Evolutionary conservation across 2,113 vertebrate genomes (phyloP).

Genomic region (Calidris pygmaea): DNA sequence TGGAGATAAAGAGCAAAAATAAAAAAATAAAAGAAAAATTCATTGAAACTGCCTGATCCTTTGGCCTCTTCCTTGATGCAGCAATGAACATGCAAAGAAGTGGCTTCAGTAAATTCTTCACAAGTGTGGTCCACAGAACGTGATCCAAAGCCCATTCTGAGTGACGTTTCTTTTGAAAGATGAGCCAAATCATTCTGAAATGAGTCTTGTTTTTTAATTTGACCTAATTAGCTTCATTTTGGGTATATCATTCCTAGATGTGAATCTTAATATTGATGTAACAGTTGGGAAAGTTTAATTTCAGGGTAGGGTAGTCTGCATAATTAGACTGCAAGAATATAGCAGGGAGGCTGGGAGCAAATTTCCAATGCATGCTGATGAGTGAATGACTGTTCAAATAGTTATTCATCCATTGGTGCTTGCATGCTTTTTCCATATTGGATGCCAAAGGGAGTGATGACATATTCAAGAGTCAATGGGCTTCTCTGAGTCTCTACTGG

Average conservation of each 20-base stretch:
- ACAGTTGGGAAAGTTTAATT: conserved; percentile 73
- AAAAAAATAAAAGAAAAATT: background rate
- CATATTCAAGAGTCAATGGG: background rate
- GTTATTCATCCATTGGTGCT: background rate
- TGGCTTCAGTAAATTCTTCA: background rate
- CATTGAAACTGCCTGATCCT: background rate
- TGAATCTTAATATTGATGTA: conserved; percentile 44
- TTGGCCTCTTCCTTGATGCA: background rate
- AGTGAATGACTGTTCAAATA: background rate
- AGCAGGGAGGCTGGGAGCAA: background rate
- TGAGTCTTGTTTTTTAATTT: conserved; percentile 29
- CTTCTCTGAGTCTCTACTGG: background rate
- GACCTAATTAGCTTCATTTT: conserved; percentile 59
- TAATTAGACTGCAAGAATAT: conserved; percentile 40
- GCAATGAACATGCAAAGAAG: background rate
- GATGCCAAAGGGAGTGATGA: background rate
- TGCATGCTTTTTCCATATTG: background rate
- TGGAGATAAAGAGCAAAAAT: background rate
- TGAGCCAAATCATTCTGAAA: background rate
- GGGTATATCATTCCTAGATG: conserved; percentile 3
- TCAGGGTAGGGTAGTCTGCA: conserved; percentile 67
- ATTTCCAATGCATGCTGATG: background rate
- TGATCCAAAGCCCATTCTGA: background rate
- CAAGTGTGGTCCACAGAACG: background rate
- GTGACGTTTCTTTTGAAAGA: background rate